phyloP scores from a whole-genome alignment of 2,113 vertebrate species.

The Tilapia sparmanii region DNA sequence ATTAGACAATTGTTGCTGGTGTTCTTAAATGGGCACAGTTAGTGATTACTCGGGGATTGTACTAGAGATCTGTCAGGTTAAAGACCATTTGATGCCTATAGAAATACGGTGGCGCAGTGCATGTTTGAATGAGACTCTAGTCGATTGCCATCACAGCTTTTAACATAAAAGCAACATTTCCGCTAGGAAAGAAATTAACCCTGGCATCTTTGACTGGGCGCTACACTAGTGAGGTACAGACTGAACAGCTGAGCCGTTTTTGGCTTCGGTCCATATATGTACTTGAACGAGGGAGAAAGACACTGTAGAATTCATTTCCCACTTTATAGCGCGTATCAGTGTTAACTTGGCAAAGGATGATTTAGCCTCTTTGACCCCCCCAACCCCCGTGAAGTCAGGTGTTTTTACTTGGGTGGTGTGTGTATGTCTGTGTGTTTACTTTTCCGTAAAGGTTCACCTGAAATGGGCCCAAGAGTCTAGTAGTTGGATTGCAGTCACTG shows the following conservation, averaged over 20 bases:
- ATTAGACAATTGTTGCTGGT: neutral
- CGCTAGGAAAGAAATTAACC: neutral
- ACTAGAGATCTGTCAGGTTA: neutral
- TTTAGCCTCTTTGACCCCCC: neutral
- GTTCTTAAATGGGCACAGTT: neutral
- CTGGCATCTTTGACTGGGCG: neutral
- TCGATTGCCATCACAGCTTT: neutral
- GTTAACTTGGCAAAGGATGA: neutral
- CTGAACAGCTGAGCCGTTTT: neutral
- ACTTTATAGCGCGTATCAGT: neutral
- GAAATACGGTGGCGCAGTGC: neutral
- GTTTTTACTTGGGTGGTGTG: neutral
- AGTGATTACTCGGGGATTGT: neutral
- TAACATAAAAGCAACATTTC: neutral
- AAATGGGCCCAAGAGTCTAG: slow-evolving; percentile 3
- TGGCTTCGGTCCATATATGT: neutral
- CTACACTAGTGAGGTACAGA: neutral
- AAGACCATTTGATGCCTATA: neutral
- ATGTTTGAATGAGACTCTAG: neutral
- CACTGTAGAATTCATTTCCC: neutral
- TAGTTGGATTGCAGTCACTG: slow-evolving; percentile 1
- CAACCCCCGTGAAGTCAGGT: neutral
- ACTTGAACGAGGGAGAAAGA: neutral
- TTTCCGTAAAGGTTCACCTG: neutral
- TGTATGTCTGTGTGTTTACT: neutral